Percentiles rank a stretch among this genome's conserved stretches.
These are phyloP conservation scores for Podiceps cristatus DNA, from an alignment of 2,113 vertebrate species.

Conservation along the genomic window DNA sequence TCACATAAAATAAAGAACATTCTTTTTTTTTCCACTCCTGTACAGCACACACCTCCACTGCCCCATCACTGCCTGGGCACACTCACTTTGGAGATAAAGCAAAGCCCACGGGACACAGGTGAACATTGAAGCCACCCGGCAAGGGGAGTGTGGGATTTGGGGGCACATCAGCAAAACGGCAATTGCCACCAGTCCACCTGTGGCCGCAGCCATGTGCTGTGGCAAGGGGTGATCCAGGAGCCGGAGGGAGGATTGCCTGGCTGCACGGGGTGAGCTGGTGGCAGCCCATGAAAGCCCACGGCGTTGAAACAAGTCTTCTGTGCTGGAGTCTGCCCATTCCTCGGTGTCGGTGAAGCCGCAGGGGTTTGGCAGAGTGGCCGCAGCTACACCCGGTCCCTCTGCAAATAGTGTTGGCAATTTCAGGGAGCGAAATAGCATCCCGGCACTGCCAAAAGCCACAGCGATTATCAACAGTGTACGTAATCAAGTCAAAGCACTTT, in stretches of 20 bases:
- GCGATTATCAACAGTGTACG: slow-evolving; percentile 47
- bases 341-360: slow-evolving; percentile 61
- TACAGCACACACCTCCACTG: not conserved
- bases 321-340: slow-evolving; percentile 60
- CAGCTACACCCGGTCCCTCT: slow-evolving; percentile 43
- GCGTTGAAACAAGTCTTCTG: not conserved
- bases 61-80: not conserved
- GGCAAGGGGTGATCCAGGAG: not conserved
- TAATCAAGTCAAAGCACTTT: slow-evolving; percentile 67
- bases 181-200: not conserved
- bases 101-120: not conserved
- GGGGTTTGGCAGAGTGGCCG: slow-evolving; percentile 66
- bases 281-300: not conserved
- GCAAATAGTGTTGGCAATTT: not conserved
- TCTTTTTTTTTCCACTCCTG: not conserved
- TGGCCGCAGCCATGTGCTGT: accelerated
- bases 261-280: not conserved
- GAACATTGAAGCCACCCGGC: not conserved
- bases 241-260: not conserved
- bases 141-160: not conserved
- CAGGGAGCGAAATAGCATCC: slow-evolving; percentile 21
- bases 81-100: not conserved
- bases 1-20: not conserved
- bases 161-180: not conserved
- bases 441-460: slow-evolving; percentile 63